These are phyloP conservation scores for Acanthisitta chloris DNA, from an alignment of 2,113 vertebrate species.

Conservation along the genomic window DNA sequence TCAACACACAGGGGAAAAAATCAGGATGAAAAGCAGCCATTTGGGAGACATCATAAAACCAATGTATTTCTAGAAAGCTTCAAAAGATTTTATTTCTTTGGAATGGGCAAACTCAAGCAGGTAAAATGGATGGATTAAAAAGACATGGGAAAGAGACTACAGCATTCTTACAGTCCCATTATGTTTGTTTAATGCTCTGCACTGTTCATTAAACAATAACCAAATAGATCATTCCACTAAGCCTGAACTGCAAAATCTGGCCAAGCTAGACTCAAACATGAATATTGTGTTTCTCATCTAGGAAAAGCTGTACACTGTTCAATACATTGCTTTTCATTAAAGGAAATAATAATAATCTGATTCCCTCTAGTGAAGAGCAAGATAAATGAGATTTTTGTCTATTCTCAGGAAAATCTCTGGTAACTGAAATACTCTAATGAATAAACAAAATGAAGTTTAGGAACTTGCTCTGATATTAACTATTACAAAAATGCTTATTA, in stretches of 20 bases:
- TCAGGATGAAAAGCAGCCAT: background rate
- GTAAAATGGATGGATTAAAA: background rate
- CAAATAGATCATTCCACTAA: constrained; percentile 13
- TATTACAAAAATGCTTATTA: background rate
- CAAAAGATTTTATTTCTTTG: background rate
- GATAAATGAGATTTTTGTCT: background rate
- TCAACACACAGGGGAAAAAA: background rate
- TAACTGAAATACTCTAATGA: background rate
- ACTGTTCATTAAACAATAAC: constrained; percentile 56
- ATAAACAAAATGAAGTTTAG: background rate
- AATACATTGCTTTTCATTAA: background rate
- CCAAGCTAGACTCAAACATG: background rate
- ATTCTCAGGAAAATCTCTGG: background rate
- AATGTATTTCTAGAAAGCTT: background rate
- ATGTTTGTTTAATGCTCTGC: background rate
- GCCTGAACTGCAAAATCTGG: constrained; percentile 22
- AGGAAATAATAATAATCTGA: background rate
- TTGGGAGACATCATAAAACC: background rate
- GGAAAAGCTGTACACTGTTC: background rate
- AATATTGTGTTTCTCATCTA: background rate
- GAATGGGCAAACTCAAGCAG: background rate
- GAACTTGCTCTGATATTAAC: background rate
- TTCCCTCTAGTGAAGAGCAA: background rate
- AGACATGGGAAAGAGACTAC: background rate
- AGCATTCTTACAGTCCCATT: background rate